These are phyloP conservation scores for Sebastes glaucus DNA, from an alignment of 2,797 vertebrate species.

Conservation along the genomic window DNA sequence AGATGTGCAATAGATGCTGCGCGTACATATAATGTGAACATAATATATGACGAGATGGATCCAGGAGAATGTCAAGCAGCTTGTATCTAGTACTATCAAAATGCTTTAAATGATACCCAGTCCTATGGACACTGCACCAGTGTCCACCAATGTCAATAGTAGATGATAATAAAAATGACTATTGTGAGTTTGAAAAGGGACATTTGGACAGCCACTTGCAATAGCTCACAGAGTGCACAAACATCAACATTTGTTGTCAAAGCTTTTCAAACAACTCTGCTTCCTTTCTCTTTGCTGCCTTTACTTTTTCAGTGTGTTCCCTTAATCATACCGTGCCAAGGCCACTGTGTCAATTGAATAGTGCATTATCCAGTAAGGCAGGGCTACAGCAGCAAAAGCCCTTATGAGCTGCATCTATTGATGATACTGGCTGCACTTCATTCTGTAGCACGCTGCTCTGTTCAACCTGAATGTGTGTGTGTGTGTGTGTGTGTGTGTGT, in stretches of 20 bases:
- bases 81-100: not conserved
- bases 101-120: not conserved
- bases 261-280: not conserved
- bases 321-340: conserved; percentile 6
- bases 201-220: not conserved
- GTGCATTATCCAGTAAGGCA: conserved; percentile 12
- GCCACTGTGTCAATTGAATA: conserved; percentile 27
- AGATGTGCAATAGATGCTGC: too few species aligned
- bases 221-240: not conserved
- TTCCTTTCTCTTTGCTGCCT: not conserved
- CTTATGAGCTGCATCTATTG: conserved; percentile 35
- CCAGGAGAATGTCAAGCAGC: too few species aligned
- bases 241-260: not conserved
- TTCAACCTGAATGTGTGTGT: not conserved
- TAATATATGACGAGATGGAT: too few species aligned
- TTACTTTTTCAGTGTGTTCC: not conserved
- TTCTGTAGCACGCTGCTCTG: conserved; percentile 1
- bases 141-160: not conserved
- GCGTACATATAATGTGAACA: too few species aligned
- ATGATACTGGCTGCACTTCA: conserved; percentile 37
- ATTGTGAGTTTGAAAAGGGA: not conserved
- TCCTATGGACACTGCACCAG: not conserved
- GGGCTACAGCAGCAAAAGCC: conserved; percentile 26
- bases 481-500: not conserved
- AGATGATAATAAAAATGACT: not conserved